Percentiles rank a stretch among this genome's conserved stretches.
phyloP scores from a whole-genome alignment of 2,797 vertebrate species.

The Melopsittacus undulatus region DNA sequence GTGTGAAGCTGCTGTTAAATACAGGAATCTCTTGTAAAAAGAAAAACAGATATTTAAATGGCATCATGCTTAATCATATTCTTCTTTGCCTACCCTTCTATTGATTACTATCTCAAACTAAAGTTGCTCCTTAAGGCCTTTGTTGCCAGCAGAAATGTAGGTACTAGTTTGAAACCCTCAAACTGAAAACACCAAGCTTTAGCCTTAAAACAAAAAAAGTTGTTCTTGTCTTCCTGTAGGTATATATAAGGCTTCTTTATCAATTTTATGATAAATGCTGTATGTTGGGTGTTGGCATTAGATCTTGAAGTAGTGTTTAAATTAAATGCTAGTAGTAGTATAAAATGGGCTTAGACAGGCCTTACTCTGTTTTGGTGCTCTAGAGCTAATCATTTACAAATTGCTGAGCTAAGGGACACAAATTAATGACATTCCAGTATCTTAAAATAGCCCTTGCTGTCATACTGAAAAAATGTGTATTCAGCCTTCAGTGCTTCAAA shows the following conservation, averaged over 20 bases:
- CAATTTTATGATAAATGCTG: background rate
- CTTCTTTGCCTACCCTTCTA: background rate
- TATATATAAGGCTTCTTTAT: background rate
- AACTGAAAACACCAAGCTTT: background rate
- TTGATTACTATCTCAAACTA: background rate
- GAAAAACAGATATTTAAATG: background rate
- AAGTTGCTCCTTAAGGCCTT: background rate
- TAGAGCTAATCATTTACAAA: slow-evolving; percentile 64
- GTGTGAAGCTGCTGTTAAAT: background rate
- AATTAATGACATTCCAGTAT: slow-evolving; percentile 45
- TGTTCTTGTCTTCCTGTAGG: background rate
- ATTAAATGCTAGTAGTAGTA: background rate
- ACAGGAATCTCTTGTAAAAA: background rate
- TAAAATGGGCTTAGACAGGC: slow-evolving; percentile 34
- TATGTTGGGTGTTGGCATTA: background rate
- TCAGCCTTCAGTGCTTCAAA: background rate
- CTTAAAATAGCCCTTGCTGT: slow-evolving; percentile 29
- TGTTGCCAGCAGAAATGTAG: background rate
- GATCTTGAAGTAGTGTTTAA: background rate
- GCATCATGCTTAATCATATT: background rate
- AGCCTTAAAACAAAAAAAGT: background rate
- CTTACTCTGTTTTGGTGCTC: slow-evolving; percentile 45
- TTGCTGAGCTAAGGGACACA: slow-evolving; percentile 33
- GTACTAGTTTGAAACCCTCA: background rate
- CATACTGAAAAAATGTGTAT: slow-evolving; percentile 8